phyloP scores from a whole-genome alignment of 2,797 vertebrate species.

The Siniperca obscura region DNA sequence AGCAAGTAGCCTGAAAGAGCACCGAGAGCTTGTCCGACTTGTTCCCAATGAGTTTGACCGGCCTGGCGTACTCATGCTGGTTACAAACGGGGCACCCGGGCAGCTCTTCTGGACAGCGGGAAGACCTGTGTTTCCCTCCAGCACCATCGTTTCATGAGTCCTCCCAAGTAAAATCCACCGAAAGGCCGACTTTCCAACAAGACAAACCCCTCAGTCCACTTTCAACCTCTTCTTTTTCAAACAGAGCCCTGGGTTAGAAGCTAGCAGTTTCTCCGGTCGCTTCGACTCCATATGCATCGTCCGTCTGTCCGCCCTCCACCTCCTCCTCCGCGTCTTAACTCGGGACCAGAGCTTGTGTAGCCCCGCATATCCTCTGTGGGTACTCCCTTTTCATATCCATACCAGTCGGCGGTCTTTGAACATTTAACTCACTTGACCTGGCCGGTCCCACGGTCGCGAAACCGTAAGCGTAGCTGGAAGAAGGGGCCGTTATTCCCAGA shows the following conservation, averaged over 20 bases:
- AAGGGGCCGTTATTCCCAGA: conserved; percentile 73
- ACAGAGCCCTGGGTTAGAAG: conserved; percentile 73
- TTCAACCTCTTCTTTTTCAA: conserved; percentile 82
- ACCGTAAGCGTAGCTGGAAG: conserved; percentile 11
- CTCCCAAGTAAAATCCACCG: conserved; percentile 72
- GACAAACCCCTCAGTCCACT: conserved; percentile 60
- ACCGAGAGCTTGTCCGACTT: conserved; percentile 66
- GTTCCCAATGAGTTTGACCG: conserved; percentile 72
- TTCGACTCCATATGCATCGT: conserved; percentile 80
- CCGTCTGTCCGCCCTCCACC: conserved; percentile 71
- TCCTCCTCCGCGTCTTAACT: conserved; percentile 69
- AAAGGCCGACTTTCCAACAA: conserved; percentile 38
- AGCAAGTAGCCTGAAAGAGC: conserved; percentile 63
- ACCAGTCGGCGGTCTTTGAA: conserved; percentile 2
- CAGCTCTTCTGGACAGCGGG: conserved; percentile 87
- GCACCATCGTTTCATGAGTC: conserved; percentile 91
- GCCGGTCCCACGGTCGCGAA: not conserved
- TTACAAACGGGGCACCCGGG: conserved; percentile 80
- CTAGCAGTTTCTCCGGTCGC: conserved; percentile 74
- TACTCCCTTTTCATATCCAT: conserved; percentile 66
- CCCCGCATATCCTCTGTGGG: conserved; percentile 57
- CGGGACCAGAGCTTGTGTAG: conserved; percentile 56
- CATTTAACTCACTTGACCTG: not conserved
- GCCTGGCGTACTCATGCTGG: conserved; percentile 84
- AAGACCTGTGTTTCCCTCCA: conserved; percentile 82